These are phyloP conservation scores for Sebastolobus altivelis DNA, from an alignment of 2,797 vertebrate genomes.

Conservation along the genomic window DNA sequence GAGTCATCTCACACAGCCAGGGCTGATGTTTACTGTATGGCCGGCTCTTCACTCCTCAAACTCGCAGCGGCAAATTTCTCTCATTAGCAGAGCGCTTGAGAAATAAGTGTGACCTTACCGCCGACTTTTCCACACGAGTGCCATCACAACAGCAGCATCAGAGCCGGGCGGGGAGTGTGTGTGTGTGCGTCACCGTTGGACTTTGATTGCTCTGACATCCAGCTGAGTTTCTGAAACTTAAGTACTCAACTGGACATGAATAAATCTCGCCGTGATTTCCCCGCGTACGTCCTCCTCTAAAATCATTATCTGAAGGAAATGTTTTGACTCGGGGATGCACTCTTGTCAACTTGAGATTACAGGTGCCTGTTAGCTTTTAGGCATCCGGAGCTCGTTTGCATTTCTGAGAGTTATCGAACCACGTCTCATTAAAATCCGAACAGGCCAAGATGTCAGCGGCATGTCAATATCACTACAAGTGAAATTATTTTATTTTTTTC, in stretches of 20 bases:
- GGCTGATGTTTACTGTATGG: conserved; percentile 67
- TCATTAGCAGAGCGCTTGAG: conserved; percentile 65
- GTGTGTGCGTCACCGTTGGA: neutral
- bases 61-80: conserved; percentile 55
- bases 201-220: conserved; percentile 46
- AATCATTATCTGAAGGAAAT: conserved; percentile 72
- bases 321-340: conserved; percentile 67
- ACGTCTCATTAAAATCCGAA: conserved; percentile 79
- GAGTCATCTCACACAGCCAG: conserved; percentile 62
- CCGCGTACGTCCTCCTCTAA: conserved; percentile 4
- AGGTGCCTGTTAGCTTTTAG: conserved; percentile 70
- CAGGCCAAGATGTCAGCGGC: conserved; percentile 69
- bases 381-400: conserved; percentile 76
- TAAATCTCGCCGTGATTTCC: conserved; percentile 56
- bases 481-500: conserved; percentile 34
- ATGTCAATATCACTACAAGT: conserved; percentile 72
- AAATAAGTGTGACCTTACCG: conserved; percentile 62
- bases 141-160: conserved; percentile 18
- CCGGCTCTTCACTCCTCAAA: conserved; percentile 48
- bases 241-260: conserved; percentile 47
- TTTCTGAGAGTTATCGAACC: conserved; percentile 81
- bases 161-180: neutral
- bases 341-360: conserved; percentile 72
- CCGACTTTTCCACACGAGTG: conserved; percentile 36
- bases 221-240: conserved; percentile 56